phyloP scores from a whole-genome alignment of 2,113 vertebrate species.

The Apodemus sylvaticus region DNA sequence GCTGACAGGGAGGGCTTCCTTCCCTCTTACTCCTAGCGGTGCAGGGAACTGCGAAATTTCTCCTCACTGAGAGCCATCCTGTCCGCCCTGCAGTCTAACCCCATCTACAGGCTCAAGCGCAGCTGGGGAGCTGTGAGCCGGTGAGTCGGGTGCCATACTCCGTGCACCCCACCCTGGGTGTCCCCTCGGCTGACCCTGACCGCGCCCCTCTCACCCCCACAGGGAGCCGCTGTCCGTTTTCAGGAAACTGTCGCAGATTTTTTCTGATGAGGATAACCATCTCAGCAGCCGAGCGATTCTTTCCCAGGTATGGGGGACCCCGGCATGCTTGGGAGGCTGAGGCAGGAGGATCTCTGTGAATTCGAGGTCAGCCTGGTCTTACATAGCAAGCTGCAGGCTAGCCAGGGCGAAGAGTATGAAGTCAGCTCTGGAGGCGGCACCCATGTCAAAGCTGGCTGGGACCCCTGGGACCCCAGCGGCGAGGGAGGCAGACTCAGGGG shows the following conservation, averaged over 20 bases:
- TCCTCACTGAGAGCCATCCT: slow-evolving; percentile 92
- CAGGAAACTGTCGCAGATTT: slow-evolving; percentile 90
- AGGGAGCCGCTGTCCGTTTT: slow-evolving; percentile 88
- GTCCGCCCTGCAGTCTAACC: slow-evolving; percentile 93
- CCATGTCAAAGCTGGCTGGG: not conserved
- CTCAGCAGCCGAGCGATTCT: slow-evolving; percentile 89
- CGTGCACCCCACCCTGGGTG: too few relatives aligned
- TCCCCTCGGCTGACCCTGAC: not conserved
- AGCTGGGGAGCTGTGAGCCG: slow-evolving; percentile 91
- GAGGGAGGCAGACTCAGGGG: not conserved
- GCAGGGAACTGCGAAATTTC: slow-evolving; percentile 90
- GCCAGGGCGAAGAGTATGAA: not conserved
- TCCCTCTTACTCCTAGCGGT: slow-evolving; percentile 82
- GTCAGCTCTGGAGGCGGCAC: not conserved
- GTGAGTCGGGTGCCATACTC: slow-evolving; percentile 73
- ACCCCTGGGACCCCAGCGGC: not conserved
- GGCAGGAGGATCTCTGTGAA: not conserved
- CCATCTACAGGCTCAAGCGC: slow-evolving; percentile 92
- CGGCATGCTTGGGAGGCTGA: not conserved
- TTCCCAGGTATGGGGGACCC: slow-evolving; percentile 84
- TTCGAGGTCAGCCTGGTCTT: not conserved
- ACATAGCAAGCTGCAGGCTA: not conserved
- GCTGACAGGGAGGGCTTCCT: not conserved
- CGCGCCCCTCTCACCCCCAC: not conserved
- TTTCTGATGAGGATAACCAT: slow-evolving; percentile 92